These are phyloP conservation scores for Notamacropus eugenii DNA, from an alignment of 2,797 vertebrate genomes.

Conservation along the genomic window DNA sequence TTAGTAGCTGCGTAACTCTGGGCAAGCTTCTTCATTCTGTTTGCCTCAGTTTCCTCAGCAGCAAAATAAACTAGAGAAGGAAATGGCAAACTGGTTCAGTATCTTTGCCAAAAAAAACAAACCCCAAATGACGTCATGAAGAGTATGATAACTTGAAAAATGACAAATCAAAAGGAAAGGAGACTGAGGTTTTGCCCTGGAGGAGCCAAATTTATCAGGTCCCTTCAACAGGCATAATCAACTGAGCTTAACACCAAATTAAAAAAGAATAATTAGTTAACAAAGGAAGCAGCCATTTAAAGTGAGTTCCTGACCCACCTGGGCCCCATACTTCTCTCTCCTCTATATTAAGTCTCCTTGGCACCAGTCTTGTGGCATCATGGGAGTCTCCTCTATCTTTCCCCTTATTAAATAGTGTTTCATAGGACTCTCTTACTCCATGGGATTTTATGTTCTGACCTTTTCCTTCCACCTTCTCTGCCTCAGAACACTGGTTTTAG, in stretches of 20 bases:
- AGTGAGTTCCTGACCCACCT: neutral
- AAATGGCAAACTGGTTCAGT: neutral
- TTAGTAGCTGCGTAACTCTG: neutral
- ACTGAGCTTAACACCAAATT: neutral
- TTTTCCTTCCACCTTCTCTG: neutral
- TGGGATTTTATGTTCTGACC: neutral
- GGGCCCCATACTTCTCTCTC: neutral
- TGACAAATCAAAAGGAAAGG: neutral
- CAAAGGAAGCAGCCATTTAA: neutral
- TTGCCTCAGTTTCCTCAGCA: neutral
- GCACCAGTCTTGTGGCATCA: neutral
- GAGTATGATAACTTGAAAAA: neutral
- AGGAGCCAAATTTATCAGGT: neutral
- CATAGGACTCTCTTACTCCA: neutral
- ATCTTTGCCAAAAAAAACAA: neutral
- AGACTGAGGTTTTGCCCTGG: neutral
- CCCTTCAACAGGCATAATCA: neutral
- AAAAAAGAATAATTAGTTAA: neutral
- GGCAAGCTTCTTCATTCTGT: neutral
- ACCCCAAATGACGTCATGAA: neutral
- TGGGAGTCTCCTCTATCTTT: neutral
- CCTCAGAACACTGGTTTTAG: neutral
- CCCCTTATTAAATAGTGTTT: neutral
- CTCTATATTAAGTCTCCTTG: neutral
- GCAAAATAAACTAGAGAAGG: neutral